A percentile compares a stretch with the other conserved stretches of the same genome.
These are phyloP conservation scores for Pantherophis vulpinus DNA, from an alignment of 2,797 vertebrate species.

Conservation along the genomic window DNA sequence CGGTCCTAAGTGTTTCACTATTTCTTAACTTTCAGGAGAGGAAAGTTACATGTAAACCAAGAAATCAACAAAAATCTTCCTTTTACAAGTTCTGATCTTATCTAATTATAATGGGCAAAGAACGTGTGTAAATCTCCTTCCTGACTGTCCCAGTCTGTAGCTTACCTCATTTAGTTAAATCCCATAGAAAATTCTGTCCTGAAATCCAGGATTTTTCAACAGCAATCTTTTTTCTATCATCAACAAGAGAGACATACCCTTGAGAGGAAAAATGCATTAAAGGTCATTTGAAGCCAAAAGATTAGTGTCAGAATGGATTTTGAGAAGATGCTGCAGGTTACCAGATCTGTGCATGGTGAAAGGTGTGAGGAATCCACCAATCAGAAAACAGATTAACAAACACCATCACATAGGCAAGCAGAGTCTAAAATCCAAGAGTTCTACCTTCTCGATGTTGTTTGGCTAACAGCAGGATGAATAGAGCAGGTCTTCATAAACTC, in stretches of 20 bases:
- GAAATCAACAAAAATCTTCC: neutral
- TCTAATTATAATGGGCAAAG: neutral
- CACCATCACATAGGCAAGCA: neutral
- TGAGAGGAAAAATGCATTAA: neutral
- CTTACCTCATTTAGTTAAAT: neutral
- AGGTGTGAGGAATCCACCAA: neutral
- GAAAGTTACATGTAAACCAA: neutral
- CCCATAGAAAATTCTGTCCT: neutral
- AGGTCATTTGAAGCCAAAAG: neutral
- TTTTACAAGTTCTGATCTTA: neutral
- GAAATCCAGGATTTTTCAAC: neutral
- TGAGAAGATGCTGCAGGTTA: neutral
- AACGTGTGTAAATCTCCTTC: neutral
- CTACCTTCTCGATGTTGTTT: neutral
- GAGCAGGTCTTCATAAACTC: neutral
- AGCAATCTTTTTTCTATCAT: neutral
- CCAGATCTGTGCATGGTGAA: neutral
- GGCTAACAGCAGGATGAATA: neutral
- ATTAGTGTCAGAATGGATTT: neutral
- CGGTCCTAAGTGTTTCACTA: neutral
- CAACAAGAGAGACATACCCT: neutral
- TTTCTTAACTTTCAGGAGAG: neutral
- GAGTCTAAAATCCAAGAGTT: no score
- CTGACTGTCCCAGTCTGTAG: neutral
- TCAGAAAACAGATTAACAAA: neutral